Conservation (phyloP, 2,113 vertebrate genomes). For the Acinonyx jubatus region DNA sequence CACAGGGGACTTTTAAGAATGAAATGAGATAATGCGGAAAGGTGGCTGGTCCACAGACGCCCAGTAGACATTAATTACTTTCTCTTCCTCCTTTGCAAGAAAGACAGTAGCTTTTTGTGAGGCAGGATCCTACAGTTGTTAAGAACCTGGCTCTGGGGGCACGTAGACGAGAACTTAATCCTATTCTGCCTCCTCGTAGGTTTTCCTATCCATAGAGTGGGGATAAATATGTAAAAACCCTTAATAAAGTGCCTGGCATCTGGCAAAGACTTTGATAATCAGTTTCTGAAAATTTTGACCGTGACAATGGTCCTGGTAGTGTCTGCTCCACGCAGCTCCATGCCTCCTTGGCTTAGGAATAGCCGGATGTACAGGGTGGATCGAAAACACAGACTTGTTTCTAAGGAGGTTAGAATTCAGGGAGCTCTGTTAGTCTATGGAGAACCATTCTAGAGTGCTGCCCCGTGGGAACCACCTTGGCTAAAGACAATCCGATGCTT, state of each 20-base stretch:
- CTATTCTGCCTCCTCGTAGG: neutral
- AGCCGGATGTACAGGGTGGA: neutral
- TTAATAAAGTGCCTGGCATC: neutral
- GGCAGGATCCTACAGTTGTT: neutral
- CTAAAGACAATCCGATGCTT: neutral
- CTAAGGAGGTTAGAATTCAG: neutral
- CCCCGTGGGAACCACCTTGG: neutral
- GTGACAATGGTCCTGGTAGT: no score
- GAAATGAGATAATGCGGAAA: neutral
- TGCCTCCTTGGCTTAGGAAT: neutral
- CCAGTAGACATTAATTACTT: neutral
- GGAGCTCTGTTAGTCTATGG: neutral
- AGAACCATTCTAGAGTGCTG: neutral
- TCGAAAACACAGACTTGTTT: neutral
- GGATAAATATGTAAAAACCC: neutral
- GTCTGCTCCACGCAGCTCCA: neutral
- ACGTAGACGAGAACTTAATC: neutral
- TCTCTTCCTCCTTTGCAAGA: neutral
- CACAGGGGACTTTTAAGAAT: neutral
- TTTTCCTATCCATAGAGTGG: neutral
- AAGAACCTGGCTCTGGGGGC: neutral
- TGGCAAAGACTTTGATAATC: neutral
- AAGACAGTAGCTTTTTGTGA: neutral
- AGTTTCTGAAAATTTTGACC: neutral
- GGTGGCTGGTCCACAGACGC: neutral